Evolutionary conservation across 2,888 invertebrate genomes (phyloP), one percentile per base, ranked within the genome.

Genomic region (Caradrina kadenii): DNA sequence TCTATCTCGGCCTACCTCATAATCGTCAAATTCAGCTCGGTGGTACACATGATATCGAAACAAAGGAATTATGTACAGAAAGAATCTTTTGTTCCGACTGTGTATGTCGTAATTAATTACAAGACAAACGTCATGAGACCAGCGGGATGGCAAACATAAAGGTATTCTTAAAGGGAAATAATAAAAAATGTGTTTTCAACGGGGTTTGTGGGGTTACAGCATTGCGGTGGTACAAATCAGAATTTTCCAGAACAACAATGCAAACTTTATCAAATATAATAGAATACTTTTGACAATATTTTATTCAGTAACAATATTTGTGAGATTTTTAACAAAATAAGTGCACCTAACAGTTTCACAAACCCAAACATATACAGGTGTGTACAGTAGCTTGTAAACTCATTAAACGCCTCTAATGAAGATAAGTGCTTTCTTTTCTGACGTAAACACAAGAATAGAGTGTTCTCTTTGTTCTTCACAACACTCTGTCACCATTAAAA

Each of bases 61-160:
- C 72, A 83, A 77, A 72, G 56, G 63, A 53, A 55, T 61, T 55
- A 45, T 66, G 42, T 61, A 50, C 35, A 45, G 48, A 53, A 48
- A 52, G 39, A 74, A 39, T 78, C 66, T 69, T 83, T 83, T 76
- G 81, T 83, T 68, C 26, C 8, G 19, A 54, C 52, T 55, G 58
- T 72, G 73, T 72, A 67, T 63, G 73, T 55, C 49, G 53, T 55
- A 55, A 72, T 83, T 74, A 77, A 81, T 74, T 65, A 78, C 54
- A 60, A 66, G 55, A 70, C 73, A 74, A 50, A 64, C 48, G 59
- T 52, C 64, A 79, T 55, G 65, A 53, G n/a, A 58, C 48, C 58
- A 45, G 59, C 75, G 79, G 39, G 39, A 19, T 48, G 17, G 35
- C 56, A 70, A 77, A 71, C 52, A 68, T 22, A 42, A 48, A 56